Conservation (phyloP, 2,888 invertebrate species). For the Cheilosia urbana region DNA sequence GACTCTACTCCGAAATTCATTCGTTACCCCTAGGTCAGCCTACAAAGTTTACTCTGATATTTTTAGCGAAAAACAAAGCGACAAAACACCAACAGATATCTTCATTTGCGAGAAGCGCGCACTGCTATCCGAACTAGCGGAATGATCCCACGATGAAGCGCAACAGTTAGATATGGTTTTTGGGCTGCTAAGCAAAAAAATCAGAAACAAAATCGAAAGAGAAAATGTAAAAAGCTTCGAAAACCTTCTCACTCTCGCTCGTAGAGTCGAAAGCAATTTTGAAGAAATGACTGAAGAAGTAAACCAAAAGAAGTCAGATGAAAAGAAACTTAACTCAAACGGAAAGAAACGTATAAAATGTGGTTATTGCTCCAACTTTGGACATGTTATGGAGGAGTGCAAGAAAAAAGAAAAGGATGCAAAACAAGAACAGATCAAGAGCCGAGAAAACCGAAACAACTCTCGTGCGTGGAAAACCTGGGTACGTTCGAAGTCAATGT, state of each 20-base stretch:
- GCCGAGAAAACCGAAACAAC: no score
- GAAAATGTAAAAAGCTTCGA: constrained; percentile 17
- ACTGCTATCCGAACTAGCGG: constrained; percentile 14
- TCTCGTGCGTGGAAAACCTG: background rate
- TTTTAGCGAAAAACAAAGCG: constrained; percentile 17
- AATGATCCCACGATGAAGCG: constrained; percentile 4
- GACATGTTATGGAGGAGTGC: no score
- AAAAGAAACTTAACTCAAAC: background rate
- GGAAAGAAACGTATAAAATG: background rate
- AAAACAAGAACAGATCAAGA: no score
- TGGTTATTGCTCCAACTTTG: no score
- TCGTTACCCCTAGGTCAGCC: constrained; percentile 27
- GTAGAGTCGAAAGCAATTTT: background rate
- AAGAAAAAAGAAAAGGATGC: no score
- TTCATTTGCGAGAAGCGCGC: constrained; percentile 33
- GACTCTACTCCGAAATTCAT: constrained; percentile 15
- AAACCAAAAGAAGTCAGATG: background rate
- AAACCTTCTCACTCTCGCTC: constrained; percentile 2
- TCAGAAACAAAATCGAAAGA: constrained; percentile 16
- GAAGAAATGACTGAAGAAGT: background rate
- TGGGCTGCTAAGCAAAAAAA: constrained; percentile 12
- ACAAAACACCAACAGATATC: constrained; percentile 25
- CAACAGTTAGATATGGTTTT: constrained; percentile 23
- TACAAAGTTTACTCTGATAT: constrained; percentile 27
- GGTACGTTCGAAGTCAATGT: constrained; percentile 13